Evolutionary conservation across 2,888 invertebrate genomes (phyloP).

Genomic region (Agrochola macilenta): DNA sequence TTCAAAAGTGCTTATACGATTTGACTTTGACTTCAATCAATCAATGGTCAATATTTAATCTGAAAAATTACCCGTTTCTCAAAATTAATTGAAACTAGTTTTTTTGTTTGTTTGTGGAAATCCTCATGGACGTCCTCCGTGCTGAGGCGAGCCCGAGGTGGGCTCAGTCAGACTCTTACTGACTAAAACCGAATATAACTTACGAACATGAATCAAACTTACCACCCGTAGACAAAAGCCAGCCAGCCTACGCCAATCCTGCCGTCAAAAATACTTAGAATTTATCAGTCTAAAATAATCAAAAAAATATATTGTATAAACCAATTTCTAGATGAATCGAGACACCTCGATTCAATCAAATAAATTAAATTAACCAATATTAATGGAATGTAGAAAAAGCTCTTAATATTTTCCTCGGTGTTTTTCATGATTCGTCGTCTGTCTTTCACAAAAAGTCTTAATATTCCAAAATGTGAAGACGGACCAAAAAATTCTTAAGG

Average conservation of each 20-base stretch:
- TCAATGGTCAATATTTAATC: no score
- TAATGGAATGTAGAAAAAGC: not conserved
- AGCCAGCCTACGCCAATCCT: no score
- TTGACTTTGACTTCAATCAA: no score
- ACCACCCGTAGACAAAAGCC: not conserved
- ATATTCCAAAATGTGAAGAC: not conserved
- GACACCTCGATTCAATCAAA: slow-evolving; percentile 16
- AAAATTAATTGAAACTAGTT: no score
- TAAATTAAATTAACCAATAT: slow-evolving; percentile 19
- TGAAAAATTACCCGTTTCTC: no score
- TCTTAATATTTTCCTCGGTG: not conserved
- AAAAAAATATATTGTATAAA: not conserved
- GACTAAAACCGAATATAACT: no score
- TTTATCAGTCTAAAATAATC: not conserved
- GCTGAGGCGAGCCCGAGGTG: no score
- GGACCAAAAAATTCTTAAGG: not conserved
- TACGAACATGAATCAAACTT: not conserved
- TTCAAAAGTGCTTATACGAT: no score
- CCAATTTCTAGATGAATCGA: slow-evolving; percentile 14
- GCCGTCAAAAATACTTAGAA: not conserved
- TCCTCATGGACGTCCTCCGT: no score
- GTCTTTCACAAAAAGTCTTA: not conserved
- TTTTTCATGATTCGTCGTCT: not conserved
- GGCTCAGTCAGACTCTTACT: no score
- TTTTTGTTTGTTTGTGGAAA: no score